Percentiles rank a stretch among this genome's conserved stretches.
These are phyloP conservation scores for Spea bombifrons DNA, from an alignment of 2,113 vertebrate genomes.

Conservation along the genomic window DNA sequence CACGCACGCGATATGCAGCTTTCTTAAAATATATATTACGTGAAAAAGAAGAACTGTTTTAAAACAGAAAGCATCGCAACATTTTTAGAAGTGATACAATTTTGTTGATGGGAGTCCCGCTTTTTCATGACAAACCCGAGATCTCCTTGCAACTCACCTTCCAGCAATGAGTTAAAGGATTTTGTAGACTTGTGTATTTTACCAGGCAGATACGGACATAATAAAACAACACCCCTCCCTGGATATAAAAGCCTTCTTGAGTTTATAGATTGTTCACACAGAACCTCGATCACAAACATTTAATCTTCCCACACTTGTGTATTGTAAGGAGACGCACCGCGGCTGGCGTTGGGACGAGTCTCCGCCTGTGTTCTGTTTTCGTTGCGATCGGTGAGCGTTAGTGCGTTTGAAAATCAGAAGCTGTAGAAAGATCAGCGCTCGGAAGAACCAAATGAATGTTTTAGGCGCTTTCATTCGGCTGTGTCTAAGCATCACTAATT, in stretches of 20 bases:
- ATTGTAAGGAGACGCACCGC: not conserved
- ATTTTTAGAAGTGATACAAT: too few relatives aligned
- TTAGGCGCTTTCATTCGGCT: not conserved
- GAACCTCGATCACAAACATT: slow-evolving; percentile 10
- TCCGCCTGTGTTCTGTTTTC: not conserved
- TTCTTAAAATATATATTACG: too few relatives aligned
- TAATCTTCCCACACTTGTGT: slow-evolving; percentile 37
- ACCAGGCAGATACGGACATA: not conserved
- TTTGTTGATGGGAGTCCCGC: too few relatives aligned
- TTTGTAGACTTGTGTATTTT: slow-evolving; percentile 8
- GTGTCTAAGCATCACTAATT: not conserved
- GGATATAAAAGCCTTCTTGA: not conserved
- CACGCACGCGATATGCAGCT: too few relatives aligned
- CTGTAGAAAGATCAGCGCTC: not conserved
- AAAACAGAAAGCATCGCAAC: too few relatives aligned
- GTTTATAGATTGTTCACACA: not conserved
- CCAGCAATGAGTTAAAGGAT: not conserved
- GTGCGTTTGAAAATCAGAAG: not conserved
- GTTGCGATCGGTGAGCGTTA: not conserved
- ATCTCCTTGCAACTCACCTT: too few relatives aligned
- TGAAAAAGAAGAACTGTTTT: too few relatives aligned
- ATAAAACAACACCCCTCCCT: slow-evolving; percentile 31
- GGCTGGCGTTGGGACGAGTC: not conserved
- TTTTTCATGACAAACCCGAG: too few relatives aligned
- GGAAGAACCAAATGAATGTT: not conserved